phyloP scores from a whole-genome alignment of 30 jellyfish, hydroid and myxozoan species.

The Aurelia aurita complex sp. Pacific region DNA sequence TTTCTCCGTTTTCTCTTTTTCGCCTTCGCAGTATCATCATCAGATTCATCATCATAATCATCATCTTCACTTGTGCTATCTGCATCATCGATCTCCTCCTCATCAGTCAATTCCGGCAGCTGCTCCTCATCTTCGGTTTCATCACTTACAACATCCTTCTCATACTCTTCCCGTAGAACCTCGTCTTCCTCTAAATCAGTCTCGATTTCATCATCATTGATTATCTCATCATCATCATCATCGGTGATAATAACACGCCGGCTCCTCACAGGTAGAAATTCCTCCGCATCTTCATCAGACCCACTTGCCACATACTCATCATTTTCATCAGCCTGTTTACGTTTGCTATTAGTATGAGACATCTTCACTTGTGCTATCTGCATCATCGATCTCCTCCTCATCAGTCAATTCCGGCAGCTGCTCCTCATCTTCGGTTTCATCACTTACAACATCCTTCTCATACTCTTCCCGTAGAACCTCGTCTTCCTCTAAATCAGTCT shows the following conservation, averaged over 20 bases:
- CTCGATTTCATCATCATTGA: constrained; percentile 57
- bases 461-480: constrained; percentile 44
- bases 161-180: constrained; percentile 47
- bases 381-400: not conserved
- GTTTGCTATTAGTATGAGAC: too few relatives aligned
- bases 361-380: constrained; percentile 13
- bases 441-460: constrained; percentile 29
- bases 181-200: constrained; percentile 51
- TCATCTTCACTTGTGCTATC: constrained; percentile 29
- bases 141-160: constrained; percentile 20
- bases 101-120: not conserved
- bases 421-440: constrained; percentile 34
- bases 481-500: constrained; percentile 50
- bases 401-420: not conserved
- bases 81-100: constrained; percentile 3
- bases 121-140: constrained; percentile 33
- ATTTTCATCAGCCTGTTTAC: constrained; percentile 44
- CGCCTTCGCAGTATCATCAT: too few relatives aligned
- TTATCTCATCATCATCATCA: constrained; percentile 49
- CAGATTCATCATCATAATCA: constrained; percentile 32
- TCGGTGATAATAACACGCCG: constrained; percentile 32
- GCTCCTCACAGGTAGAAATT: constrained; percentile 24
- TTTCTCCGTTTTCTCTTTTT: constrained; percentile 2
- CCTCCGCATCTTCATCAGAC: constrained; percentile 75
- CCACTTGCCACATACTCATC: constrained; percentile 68